Evolutionary conservation across 1,140 invertebrate genomes (phyloP).

Genomic region (Diprion similis): DNA sequence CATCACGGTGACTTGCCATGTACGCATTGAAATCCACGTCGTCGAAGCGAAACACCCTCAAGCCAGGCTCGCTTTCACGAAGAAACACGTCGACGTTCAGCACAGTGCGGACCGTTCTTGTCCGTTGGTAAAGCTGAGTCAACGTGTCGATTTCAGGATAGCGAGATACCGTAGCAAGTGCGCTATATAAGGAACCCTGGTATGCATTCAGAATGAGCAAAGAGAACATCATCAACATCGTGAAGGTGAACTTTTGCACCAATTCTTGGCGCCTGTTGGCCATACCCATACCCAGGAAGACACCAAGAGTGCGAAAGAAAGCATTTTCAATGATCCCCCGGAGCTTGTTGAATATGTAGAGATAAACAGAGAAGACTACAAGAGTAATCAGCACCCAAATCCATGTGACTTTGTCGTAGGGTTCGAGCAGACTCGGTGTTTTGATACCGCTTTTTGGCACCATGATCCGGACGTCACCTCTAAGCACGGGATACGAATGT

Average conservation of each 20-base stretch:
- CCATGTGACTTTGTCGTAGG: neutral
- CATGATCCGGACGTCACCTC: neutral
- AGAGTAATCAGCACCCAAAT: neutral
- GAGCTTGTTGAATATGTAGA: neutral
- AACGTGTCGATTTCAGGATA: slow-evolving; percentile 9
- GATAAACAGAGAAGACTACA: neutral
- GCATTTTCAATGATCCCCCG: neutral
- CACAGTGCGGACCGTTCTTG: neutral
- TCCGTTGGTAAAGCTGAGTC: neutral
- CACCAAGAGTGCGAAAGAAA: neutral
- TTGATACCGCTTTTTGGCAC: neutral
- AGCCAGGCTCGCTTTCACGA: neutral
- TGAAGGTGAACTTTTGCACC: neutral
- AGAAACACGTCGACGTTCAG: neutral
- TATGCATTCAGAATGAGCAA: neutral
- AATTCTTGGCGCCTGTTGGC: neutral
- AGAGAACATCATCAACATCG: neutral
- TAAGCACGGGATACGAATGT: neutral
- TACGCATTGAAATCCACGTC: neutral
- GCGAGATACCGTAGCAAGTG: neutral
- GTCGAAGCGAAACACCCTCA: neutral
- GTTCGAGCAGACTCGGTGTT: neutral
- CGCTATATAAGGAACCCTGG: neutral
- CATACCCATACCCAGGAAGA: neutral
- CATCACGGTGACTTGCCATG: neutral